Percentiles rank a stretch among this genome's conserved stretches.
Evolutionary conservation across 1,140 invertebrate genomes (phyloP).

Genomic region (Capitella teleta): DNA sequence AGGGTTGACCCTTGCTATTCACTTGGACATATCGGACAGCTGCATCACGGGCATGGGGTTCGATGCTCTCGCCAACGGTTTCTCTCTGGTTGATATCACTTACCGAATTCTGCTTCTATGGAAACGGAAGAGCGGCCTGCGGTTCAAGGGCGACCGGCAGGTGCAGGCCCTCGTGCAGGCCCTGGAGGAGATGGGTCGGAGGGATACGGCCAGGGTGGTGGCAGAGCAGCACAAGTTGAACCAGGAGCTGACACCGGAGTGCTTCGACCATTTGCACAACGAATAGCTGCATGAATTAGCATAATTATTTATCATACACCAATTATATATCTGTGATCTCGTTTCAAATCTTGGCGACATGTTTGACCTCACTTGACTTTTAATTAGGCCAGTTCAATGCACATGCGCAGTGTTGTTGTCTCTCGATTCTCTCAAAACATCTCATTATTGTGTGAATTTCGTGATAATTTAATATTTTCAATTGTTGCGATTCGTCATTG

Average conservation of each 20-base stretch:
- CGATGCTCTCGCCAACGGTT: conserved; percentile 35
- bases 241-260: conserved; percentile 27
- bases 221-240: conserved; percentile 22
- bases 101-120: conserved; percentile 36
- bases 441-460: too few relatives aligned
- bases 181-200: conserved; percentile 26
- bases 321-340: too few relatives aligned
- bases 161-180: conserved; percentile 23
- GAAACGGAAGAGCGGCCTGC: conserved; percentile 31
- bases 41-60: conserved; percentile 39
- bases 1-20: conserved; percentile 35
- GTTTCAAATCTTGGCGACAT: too few relatives aligned
- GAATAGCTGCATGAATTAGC: too few relatives aligned
- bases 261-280: too few relatives aligned
- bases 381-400: too few relatives aligned
- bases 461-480: too few relatives aligned
- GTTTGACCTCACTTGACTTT: too few relatives aligned
- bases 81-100: conserved; percentile 32
- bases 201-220: conserved; percentile 24
- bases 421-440: too few relatives aligned
- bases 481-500: too few relatives aligned
- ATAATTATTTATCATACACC: too few relatives aligned
- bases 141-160: conserved; percentile 18
- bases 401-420: too few relatives aligned
- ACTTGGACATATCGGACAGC: conserved; percentile 36